phyloP scores from a whole-genome alignment of 1,140 invertebrate species.

The Aphaenogaster ashmeadi region DNA sequence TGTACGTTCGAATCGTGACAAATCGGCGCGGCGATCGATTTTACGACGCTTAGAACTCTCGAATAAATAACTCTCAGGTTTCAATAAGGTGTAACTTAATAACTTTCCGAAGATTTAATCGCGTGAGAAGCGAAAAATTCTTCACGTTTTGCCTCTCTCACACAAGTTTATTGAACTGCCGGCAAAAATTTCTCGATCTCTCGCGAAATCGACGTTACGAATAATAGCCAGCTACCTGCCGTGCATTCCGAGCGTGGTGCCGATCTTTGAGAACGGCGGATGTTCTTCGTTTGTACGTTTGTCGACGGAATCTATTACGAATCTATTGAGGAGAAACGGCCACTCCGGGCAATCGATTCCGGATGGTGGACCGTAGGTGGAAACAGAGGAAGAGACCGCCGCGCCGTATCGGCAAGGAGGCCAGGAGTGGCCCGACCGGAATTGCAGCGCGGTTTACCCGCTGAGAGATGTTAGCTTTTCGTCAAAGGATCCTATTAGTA shows the following conservation, averaged over 20 bases:
- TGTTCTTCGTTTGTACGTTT: conserved; percentile 63
- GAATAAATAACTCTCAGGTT: background rate
- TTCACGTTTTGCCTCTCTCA: background rate
- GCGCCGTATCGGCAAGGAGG: conserved; percentile 6
- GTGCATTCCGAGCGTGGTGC: background rate
- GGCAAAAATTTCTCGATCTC: background rate
- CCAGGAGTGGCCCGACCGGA: conserved; percentile 47
- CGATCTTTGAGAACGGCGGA: background rate
- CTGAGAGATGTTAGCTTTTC: conserved; percentile 83
- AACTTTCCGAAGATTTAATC: conserved; percentile 4
- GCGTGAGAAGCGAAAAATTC: background rate
- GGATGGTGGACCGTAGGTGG: conserved; percentile 22
- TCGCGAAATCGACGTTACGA: background rate
- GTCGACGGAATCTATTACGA: conserved; percentile 68
- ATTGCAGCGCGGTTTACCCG: conserved; percentile 74
- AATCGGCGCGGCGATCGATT: conserved; percentile 18
- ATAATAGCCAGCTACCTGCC: background rate
- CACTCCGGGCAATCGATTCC: conserved; percentile 77
- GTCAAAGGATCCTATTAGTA: conserved; percentile 83
- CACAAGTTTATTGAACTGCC: background rate
- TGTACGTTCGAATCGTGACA: conserved; percentile 24
- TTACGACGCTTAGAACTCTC: conserved; percentile 1
- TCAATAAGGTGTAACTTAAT: conserved; percentile 5
- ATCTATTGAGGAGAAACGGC: conserved; percentile 49
- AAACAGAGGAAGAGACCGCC: conserved; percentile 14